phyloP scores from a whole-genome alignment of 2,888 invertebrate species.

The Nasonovia ribisnigri region DNA sequence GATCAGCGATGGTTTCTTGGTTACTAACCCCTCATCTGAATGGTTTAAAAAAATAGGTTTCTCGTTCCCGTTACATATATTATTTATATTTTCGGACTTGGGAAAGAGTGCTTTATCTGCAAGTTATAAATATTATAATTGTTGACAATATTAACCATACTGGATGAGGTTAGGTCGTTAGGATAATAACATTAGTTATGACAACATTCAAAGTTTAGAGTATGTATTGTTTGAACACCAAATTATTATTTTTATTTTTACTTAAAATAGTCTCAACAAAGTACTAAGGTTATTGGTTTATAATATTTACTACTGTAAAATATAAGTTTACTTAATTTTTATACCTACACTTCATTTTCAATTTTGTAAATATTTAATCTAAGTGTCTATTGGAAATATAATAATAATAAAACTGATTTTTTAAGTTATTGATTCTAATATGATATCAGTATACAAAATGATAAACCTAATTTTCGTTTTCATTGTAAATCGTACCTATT shows the following conservation, averaged over 20 bases:
- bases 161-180: neutral
- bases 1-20: neutral
- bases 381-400: neutral
- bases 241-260: too few species aligned
- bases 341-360: neutral
- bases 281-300: too few species aligned
- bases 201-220: neutral
- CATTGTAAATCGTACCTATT: neutral
- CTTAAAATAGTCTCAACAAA: too few species aligned
- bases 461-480: neutral
- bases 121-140: neutral
- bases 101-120: neutral
- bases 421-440: neutral
- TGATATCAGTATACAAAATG: neutral
- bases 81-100: neutral
- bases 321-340: neutral
- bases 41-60: neutral
- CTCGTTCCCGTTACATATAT: neutral
- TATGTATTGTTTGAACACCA: neutral
- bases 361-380: neutral
- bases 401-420: neutral
- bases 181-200: neutral
- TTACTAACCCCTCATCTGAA: neutral
- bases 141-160: neutral
- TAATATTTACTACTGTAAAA: too few species aligned